A percentile compares a stretch with the other conserved stretches of the same genome.
These are phyloP conservation scores for Magallana nippona DNA, from an alignment of 2,888 invertebrate species.

Conservation along the genomic window DNA sequence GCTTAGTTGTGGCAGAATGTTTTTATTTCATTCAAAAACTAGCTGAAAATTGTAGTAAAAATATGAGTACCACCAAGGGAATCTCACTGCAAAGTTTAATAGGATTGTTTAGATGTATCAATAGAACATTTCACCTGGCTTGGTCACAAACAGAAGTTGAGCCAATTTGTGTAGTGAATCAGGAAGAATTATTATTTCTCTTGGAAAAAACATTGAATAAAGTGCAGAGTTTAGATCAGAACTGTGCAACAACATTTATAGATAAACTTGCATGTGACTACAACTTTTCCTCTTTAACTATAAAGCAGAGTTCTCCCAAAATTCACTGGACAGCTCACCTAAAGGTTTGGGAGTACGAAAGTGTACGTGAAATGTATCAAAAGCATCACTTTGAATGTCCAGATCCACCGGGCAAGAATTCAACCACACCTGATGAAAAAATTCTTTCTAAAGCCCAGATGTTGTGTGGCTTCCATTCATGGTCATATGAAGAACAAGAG, in stretches of 20 bases:
- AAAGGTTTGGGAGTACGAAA: neutral
- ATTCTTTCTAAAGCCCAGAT: neutral
- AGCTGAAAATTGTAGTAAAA: neutral
- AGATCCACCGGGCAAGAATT: neutral
- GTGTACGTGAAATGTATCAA: neutral
- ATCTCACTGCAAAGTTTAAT: neutral
- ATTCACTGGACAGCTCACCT: neutral
- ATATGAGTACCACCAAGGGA: neutral
- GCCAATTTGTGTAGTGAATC: neutral
- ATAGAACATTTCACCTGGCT: neutral
- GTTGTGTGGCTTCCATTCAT: neutral
- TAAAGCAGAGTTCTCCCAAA: neutral
- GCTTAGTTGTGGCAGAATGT: conserved; percentile 1
- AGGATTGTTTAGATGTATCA: neutral
- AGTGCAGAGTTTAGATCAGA: neutral
- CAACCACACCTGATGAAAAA: neutral
- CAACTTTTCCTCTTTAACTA: neutral
- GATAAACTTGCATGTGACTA: neutral
- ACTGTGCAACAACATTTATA: neutral
- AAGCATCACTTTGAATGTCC: neutral
- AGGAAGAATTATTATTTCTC: neutral
- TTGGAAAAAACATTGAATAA: neutral
- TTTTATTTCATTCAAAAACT: neutral
- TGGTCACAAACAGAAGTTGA: conserved; percentile 2
- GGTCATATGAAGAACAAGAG: conserved; percentile 3